Percentiles rank a stretch among this genome's conserved stretches.
phyloP scores from a whole-genome alignment of 2,888 invertebrate genomes.

The Meghimatium bilineatum region DNA sequence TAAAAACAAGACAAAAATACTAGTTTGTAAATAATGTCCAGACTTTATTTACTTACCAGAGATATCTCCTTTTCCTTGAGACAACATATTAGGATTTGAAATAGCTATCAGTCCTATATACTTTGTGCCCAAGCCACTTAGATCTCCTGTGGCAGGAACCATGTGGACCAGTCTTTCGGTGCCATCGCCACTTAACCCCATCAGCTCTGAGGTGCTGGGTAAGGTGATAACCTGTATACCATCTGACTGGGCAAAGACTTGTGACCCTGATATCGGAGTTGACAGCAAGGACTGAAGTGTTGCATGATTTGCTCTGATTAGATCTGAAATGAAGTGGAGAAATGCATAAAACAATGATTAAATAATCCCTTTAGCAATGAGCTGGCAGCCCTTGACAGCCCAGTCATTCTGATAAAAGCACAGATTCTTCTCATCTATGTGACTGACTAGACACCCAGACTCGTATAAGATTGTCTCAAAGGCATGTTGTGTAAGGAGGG shows the following conservation, averaged over 20 bases:
- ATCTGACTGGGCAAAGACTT: constrained; percentile 57
- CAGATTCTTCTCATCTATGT: no score
- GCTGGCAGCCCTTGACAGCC: no score
- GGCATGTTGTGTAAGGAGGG: no score
- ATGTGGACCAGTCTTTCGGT: constrained; percentile 66
- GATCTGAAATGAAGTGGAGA: constrained; percentile 12
- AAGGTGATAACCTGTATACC: constrained; percentile 71
- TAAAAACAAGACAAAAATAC: no score
- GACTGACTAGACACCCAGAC: no score
- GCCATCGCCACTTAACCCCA: constrained; percentile 56
- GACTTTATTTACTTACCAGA: constrained; percentile 37
- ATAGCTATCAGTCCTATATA: constrained; percentile 64
- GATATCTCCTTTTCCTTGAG: constrained; percentile 46
- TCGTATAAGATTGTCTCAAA: no score
- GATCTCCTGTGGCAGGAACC: constrained; percentile 54
- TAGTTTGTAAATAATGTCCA: no score
- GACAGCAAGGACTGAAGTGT: constrained; percentile 70
- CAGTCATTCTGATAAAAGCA: no score
- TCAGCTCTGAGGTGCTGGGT: constrained; percentile 60
- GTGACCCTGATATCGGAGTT: constrained; percentile 59
- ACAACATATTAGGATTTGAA: constrained; percentile 50
- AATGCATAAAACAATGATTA: no score
- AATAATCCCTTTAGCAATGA: no score
- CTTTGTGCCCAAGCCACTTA: constrained; percentile 36
- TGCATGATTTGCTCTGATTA: constrained; percentile 54